Conservation (phyloP, 2,797 vertebrate genomes). For the Poecile montanus region DNA sequence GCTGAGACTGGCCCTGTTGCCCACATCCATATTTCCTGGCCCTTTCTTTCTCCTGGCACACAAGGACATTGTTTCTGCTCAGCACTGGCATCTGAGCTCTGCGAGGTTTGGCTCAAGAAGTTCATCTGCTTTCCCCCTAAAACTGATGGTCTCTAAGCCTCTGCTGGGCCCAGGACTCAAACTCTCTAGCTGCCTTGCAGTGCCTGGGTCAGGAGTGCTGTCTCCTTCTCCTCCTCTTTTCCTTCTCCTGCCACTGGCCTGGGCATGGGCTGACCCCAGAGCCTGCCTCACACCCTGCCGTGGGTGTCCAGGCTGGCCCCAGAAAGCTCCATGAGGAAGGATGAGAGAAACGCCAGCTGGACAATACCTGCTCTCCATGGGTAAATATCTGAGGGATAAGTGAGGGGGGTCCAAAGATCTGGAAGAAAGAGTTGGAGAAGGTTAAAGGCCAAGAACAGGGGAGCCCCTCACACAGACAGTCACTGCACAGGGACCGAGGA, state of each 20-base stretch:
- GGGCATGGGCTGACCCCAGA: background rate
- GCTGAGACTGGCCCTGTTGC: background rate
- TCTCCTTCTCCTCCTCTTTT: background rate
- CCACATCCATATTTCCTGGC: background rate
- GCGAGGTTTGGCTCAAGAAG: background rate
- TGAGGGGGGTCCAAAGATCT: constrained; percentile 83
- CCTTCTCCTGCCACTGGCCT: background rate
- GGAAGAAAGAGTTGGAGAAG: constrained; percentile 78
- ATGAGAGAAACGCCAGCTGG: constrained; percentile 49
- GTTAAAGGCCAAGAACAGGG: constrained; percentile 66
- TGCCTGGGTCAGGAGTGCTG: background rate
- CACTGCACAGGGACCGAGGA: constrained; percentile 22
- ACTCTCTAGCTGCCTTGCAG: background rate
- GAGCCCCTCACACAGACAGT: constrained; percentile 50
- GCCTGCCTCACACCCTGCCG: background rate
- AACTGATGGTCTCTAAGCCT: background rate
- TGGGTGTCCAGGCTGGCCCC: background rate
- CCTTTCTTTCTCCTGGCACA: background rate
- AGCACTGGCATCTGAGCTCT: background rate
- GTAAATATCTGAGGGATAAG: constrained; percentile 82
- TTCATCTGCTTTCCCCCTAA: background rate
- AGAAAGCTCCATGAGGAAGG: background rate
- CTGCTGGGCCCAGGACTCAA: background rate
- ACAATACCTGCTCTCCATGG: constrained; percentile 81
- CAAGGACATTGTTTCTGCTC: background rate